phyloP scores from a whole-genome alignment of 92 coral and sea anemone genomes.

The Epizoanthus stellaris region DNA sequence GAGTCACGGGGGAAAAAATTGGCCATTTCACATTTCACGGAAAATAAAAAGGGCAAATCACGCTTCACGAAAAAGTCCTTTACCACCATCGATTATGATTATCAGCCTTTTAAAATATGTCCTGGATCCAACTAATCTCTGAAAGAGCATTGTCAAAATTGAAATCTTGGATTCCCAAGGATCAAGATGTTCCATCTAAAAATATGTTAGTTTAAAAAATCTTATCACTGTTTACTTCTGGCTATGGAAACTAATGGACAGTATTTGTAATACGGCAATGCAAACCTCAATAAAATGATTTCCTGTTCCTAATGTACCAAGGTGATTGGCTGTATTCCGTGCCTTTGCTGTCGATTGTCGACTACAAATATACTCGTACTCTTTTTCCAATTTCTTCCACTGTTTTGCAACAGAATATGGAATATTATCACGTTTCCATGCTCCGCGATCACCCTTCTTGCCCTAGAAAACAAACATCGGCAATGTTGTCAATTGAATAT shows the following conservation, averaged over 20 bases:
- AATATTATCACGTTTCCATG: slow-evolving; percentile 68
- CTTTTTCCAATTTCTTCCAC: slow-evolving; percentile 66
- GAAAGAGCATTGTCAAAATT: too few relatives aligned
- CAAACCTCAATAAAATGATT: slow-evolving; percentile 86
- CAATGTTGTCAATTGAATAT: background rate
- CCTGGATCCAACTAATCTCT: too few relatives aligned
- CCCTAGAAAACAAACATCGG: slow-evolving; percentile 48
- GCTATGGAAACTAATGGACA: too few relatives aligned
- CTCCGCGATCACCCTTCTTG: slow-evolving; percentile 72
- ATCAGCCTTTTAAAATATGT: too few relatives aligned
- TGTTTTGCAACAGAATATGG: slow-evolving; percentile 57
- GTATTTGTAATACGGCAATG: background rate
- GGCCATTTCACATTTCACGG: background rate
- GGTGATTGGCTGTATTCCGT: slow-evolving; percentile 64
- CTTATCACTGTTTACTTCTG: background rate
- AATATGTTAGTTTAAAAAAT: background rate
- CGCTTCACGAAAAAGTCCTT: too few relatives aligned
- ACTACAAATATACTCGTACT: slow-evolving; percentile 72
- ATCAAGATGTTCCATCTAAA: too few relatives aligned
- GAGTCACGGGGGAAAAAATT: background rate
- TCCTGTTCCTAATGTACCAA: slow-evolving; percentile 89
- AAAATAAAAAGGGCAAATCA: too few relatives aligned
- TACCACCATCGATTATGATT: too few relatives aligned
- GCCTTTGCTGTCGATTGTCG: slow-evolving; percentile 77
- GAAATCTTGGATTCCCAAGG: too few relatives aligned